phyloP scores from a whole-genome alignment of 2,888 invertebrate species.

The Trissolcus japonicus region DNA sequence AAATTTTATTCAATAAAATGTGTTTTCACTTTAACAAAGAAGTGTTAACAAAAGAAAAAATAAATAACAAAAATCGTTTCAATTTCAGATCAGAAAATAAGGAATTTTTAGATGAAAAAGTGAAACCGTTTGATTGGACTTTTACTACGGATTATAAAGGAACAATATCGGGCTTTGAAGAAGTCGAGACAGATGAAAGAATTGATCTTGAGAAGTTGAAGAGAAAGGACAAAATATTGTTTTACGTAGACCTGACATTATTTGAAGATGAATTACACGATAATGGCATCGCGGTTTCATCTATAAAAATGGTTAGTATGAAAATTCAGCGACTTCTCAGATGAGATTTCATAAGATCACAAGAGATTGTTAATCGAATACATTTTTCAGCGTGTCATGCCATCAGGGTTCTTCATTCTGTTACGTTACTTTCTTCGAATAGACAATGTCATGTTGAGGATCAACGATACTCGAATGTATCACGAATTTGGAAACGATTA shows the following conservation, averaged over 20 bases:
- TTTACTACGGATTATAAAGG: slow-evolving; percentile 96
- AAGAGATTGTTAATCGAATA: background rate
- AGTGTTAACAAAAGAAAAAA: background rate
- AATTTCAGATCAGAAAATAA: slow-evolving; percentile 80
- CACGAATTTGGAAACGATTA: slow-evolving; percentile 86
- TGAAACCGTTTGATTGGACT: slow-evolving; percentile 98
- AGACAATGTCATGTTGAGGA: slow-evolving; percentile 91
- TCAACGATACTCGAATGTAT: slow-evolving; percentile 92
- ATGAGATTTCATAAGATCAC: background rate
- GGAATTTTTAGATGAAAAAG: slow-evolving; percentile 82
- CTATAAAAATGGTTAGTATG: slow-evolving; percentile 92
- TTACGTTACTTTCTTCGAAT: slow-evolving; percentile 94
- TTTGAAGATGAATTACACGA: slow-evolving; percentile 99
- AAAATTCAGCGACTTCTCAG: no score
- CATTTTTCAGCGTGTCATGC: slow-evolving; percentile 92
- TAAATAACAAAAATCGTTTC: background rate
- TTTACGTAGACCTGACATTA: slow-evolving; percentile 94
- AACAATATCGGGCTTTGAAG: slow-evolving; percentile 80
- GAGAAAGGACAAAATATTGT: slow-evolving; percentile 92
- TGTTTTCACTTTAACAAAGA: background rate
- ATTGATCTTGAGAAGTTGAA: slow-evolving; percentile 93
- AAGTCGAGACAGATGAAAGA: slow-evolving; percentile 83
- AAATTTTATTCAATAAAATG: background rate
- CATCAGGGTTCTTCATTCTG: slow-evolving; percentile 92
- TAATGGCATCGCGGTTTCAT: slow-evolving; percentile 93